A percentile compares a stretch with the other conserved stretches of the same genome.
Evolutionary conservation across 2,113 vertebrate species (phyloP).

Genomic region (Meleagris gallopavo): DNA sequence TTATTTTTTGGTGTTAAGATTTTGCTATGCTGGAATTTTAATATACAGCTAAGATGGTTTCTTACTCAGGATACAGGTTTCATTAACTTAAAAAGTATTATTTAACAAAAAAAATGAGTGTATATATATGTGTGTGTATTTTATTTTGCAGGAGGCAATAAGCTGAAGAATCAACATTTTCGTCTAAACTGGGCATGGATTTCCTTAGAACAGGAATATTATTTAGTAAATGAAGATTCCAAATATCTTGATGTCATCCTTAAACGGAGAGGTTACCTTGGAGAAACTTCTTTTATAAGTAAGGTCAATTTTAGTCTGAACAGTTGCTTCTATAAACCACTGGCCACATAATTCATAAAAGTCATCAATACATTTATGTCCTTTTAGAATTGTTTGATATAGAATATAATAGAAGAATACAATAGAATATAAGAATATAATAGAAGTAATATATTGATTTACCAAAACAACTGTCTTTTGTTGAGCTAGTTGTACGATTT

Average conservation of each 20-base stretch:
- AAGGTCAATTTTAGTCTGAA: constrained; percentile 70
- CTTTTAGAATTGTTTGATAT: background rate
- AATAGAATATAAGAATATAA: background rate
- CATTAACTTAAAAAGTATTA: background rate
- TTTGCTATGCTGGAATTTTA: background rate
- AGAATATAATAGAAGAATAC: background rate
- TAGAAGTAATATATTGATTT: background rate
- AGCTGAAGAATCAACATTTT: constrained; percentile 90
- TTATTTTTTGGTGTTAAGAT: background rate
- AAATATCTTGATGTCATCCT: constrained; percentile 90
- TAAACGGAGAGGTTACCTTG: constrained; percentile 91
- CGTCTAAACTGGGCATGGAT: constrained; percentile 96
- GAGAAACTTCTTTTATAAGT: constrained; percentile 97
- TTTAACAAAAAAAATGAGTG: constrained; percentile 61
- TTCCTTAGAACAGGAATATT: constrained; percentile 90
- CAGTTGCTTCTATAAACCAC: background rate
- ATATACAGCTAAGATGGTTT: background rate
- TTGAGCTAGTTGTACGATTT: background rate
- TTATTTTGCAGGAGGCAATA: constrained; percentile 89
- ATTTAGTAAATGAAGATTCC: constrained; percentile 89
- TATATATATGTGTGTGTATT: background rate
- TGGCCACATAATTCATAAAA: background rate
- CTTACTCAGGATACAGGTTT: background rate
- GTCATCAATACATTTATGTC: background rate
- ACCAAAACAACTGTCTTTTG: background rate